These are phyloP conservation scores for Drosophila cracens DNA, from an alignment of 2,888 invertebrate genomes.

Conservation along the genomic window DNA sequence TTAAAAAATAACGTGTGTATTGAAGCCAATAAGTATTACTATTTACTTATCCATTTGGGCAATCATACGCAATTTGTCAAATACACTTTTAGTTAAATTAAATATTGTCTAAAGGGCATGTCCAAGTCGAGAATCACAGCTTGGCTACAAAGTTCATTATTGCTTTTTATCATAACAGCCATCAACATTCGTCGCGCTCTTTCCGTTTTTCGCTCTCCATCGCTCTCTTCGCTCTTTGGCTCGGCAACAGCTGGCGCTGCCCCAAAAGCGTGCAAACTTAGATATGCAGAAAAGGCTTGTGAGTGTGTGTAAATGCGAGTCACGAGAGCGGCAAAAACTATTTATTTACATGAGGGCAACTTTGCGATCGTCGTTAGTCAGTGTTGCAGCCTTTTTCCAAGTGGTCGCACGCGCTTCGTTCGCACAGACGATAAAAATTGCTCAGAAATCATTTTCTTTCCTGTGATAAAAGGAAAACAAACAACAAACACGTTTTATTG, in stretches of 20 bases:
- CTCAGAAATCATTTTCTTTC: constrained; percentile 14
- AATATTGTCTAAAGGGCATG: constrained; percentile 15
- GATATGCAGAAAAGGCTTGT: constrained; percentile 18
- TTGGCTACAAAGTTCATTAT: constrained; percentile 7
- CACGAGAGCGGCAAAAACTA: constrained; percentile 53
- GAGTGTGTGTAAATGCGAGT: constrained; percentile 10
- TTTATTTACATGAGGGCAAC: constrained; percentile 65
- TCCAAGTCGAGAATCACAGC: not conserved
- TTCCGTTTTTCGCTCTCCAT: constrained; percentile 1
- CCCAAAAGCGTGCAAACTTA: constrained; percentile 28
- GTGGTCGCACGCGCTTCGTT: constrained; percentile 26
- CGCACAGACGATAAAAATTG: constrained; percentile 13
- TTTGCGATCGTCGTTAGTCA: constrained; percentile 61
- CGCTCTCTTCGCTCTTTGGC: constrained; percentile 11
- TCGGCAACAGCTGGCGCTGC: constrained; percentile 42
- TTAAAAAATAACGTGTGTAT: not conserved
- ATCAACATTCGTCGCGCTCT: constrained; percentile 19
- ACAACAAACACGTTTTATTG: constrained; percentile 43
- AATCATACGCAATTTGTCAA: not conserved
- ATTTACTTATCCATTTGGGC: not conserved
- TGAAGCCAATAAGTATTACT: not conserved
- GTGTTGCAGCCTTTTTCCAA: constrained; percentile 37
- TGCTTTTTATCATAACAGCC: constrained; percentile 37
- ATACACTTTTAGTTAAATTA: not conserved
- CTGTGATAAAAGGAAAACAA: constrained; percentile 55